A percentile compares a stretch with the other conserved stretches of the same genome.
These are phyloP conservation scores for honey bee (Apis mellifera) DNA, from an alignment of 1,140 invertebrate species.

Conservation along the genomic window Amel_HAv3.1 CM009931.2:23563501-23564000, in stretches of 20 bases:
- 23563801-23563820: slow-evolving; percentile 49
- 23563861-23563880: slow-evolving; percentile 44
- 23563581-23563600: not conserved
- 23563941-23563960: not conserved
- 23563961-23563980: not conserved
- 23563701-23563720: slow-evolving; percentile 38
- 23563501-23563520: not conserved
- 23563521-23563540: not conserved
- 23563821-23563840: slow-evolving; percentile 50
- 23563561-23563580: slow-evolving; percentile 44
- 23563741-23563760: no score
- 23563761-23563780: not conserved
- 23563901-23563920: slow-evolving; percentile 25
- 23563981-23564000: not conserved
- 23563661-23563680: slow-evolving; percentile 48
- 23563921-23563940: slow-evolving; percentile 28
- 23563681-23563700: slow-evolving; percentile 59
- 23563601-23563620: slow-evolving; percentile 55
- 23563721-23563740: no score
- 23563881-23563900: slow-evolving; percentile 9
- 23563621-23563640: not conserved
- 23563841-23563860: slow-evolving; percentile 40
- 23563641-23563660: slow-evolving; percentile 41
- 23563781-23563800: slow-evolving; percentile 49
- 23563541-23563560: slow-evolving; percentile 27